A percentile compares a stretch with the other conserved stretches of the same genome.
Evolutionary conservation across 2,888 invertebrate genomes (phyloP).

Genomic region (Crioceris asparagi): DNA sequence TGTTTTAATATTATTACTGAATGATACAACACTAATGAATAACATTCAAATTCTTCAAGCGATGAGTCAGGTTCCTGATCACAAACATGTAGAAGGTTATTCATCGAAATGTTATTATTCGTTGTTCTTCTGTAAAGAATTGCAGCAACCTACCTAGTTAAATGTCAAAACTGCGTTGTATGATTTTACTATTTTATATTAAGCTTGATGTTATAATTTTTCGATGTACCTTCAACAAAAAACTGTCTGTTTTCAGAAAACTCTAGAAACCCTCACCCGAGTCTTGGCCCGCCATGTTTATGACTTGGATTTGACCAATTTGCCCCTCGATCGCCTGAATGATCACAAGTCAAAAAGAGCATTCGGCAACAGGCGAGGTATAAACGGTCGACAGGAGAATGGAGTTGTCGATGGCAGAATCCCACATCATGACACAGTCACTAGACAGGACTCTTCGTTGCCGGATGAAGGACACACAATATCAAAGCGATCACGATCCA

Average conservation of each 20-base stretch:
- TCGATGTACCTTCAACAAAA: too few species aligned
- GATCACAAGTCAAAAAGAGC: conserved; percentile 67
- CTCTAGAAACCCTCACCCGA: conserved; percentile 91
- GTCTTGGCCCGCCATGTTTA: conserved; percentile 93
- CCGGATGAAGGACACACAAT: conserved; percentile 30
- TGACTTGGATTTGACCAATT: conserved; percentile 80
- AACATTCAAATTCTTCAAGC: too few species aligned
- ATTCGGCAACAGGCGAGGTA: conserved; percentile 33
- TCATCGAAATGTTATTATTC: too few species aligned
- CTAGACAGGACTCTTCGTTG: conserved; percentile 31
- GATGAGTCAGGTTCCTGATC: too few species aligned
- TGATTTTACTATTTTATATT: background rate
- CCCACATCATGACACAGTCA: conserved; percentile 20
- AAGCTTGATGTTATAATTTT: too few species aligned
- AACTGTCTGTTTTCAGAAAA: conserved; percentile 56
- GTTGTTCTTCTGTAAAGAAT: too few species aligned
- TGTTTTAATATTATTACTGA: too few species aligned
- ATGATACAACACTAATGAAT: too few species aligned
- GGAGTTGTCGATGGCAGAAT: conserved; percentile 21
- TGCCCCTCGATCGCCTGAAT: conserved; percentile 67
- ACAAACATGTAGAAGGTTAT: too few species aligned
- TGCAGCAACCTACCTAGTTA: too few species aligned
- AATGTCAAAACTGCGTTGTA: background rate
- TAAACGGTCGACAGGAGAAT: conserved; percentile 25
- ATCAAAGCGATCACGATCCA: conserved; percentile 24